Evolutionary conservation across 1,140 invertebrate species (phyloP).

Genomic region (Pectinophora gossypiella): DNA sequence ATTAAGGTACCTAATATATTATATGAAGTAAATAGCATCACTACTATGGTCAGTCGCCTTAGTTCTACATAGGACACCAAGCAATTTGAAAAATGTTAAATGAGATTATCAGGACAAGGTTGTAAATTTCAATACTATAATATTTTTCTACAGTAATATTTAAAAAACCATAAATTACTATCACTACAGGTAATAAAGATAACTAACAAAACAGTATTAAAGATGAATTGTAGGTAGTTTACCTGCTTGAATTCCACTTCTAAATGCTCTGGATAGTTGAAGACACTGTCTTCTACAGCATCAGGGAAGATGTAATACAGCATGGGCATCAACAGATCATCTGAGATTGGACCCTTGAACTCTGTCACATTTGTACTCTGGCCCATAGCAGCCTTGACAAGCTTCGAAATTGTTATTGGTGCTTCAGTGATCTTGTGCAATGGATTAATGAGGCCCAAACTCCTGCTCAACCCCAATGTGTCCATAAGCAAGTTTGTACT

Average conservation of each 20-base stretch:
- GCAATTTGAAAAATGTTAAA: no score
- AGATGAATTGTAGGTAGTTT: no score
- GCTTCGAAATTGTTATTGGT: slow-evolving; percentile 69
- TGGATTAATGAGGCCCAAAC: slow-evolving; percentile 59
- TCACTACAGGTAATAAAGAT: no score
- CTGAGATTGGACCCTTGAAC: slow-evolving; percentile 83
- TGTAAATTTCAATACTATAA: no score
- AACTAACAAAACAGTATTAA: no score
- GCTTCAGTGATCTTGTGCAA: slow-evolving; percentile 67
- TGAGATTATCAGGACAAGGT: no score
- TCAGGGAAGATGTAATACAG: slow-evolving; percentile 94
- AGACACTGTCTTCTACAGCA: slow-evolving; percentile 80
- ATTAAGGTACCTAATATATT: no score
- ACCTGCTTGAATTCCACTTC: slow-evolving; percentile 63
- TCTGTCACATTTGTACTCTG: slow-evolving; percentile 42
- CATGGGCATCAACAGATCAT: slow-evolving; percentile 85
- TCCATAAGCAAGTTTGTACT: slow-evolving; percentile 58
- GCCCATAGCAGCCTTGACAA: slow-evolving; percentile 64
- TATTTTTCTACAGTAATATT: no score
- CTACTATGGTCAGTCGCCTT: no score
- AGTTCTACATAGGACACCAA: no score
- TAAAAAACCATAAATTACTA: no score
- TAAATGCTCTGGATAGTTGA: slow-evolving; percentile 48
- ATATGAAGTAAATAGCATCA: no score
- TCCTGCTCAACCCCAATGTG: slow-evolving; percentile 54